Base-by-base conservation (phyloP, 2,797 vertebrate genomes). In the Jordanella pulchra region DNA sequence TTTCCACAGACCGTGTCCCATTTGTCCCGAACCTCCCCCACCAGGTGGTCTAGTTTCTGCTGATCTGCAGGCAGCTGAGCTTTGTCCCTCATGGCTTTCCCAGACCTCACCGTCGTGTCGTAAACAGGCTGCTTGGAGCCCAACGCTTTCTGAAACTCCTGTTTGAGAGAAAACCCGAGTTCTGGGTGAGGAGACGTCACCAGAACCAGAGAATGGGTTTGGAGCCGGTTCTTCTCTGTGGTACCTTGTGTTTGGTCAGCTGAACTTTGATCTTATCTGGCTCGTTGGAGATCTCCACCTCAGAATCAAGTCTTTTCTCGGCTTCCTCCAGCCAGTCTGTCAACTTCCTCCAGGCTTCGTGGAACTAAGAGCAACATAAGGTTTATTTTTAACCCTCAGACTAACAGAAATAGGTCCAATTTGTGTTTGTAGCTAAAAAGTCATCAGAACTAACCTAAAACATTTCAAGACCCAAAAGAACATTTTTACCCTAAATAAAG, bases 1-100 rank as follows among this genome's bases (percentile, higher is more conserved):
- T 99, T 99, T 48, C 98, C 98, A 14, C 98, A 99, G 77, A 99
- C 97, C 0, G 98, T 99, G 94, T 99, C 98, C 98, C 98, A 99
- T 81, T 97, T 99, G 92, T 99, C 98, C 25, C 98, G 94, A 73
- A 99, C 95, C 84, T 99, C 98, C 75, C 97, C 97, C 78, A 99
- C 90, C 64, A 99, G 91, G 75, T 99, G 95, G 86, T 99, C 98
- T 83, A 99, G 93, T 74, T 95, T 97, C 83, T 98, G 98, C 25
- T 94, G 93, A 91, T 99, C 98, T 48, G 95, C 95, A 1, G 95
- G 80, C 67, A 99, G 95, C 86, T 96, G 92, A 44, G 97, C 95
- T 79, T 99, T 99, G 82, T 99, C 98, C 78, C 97, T 97, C 92
- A 99, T 96, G 72, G 97, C 97, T 84, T 93, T 94, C 25, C 98